phyloP scores from a whole-genome alignment of 2,113 vertebrate genomes.

The Speoplatyrhinus poulsoni region DNA sequence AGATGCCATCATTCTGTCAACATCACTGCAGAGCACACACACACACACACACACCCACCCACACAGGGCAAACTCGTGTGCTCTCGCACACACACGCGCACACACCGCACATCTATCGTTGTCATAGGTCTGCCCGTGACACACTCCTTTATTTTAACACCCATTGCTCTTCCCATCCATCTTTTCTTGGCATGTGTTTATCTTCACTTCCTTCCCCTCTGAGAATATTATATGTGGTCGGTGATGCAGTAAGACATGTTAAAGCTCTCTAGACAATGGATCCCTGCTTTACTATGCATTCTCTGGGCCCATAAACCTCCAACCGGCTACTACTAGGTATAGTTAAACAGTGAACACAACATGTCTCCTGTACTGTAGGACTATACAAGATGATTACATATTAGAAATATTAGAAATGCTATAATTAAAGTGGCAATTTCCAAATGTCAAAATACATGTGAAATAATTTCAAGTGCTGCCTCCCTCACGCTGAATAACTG shows the following conservation, averaged over 20 bases:
- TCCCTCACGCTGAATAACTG: too few species aligned
- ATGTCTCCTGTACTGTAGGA: not conserved
- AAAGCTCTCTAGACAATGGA: constrained; percentile 17
- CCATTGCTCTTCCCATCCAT: constrained; percentile 24
- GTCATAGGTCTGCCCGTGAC: not conserved
- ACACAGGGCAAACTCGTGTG: not conserved
- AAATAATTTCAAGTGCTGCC: too few species aligned
- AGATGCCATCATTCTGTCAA: constrained; percentile 44
- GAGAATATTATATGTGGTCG: constrained; percentile 3
- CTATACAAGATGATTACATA: not conserved
- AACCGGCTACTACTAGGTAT: not conserved
- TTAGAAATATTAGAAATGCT: too few species aligned
- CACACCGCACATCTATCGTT: not conserved
- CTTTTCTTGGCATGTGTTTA: constrained; percentile 22
- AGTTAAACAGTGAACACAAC: not conserved
- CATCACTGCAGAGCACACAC: constrained; percentile 21
- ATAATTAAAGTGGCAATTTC: too few species aligned
- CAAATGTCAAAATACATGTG: too few species aligned
- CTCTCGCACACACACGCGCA: not conserved
- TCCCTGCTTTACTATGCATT: not conserved
- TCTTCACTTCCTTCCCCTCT: not conserved
- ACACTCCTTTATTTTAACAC: not conserved
- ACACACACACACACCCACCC: constrained; percentile 10
- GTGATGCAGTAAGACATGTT: constrained; percentile 11
- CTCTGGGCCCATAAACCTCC: not conserved